A percentile compares a stretch with the other conserved stretches of the same genome.
phyloP scores from a whole-genome alignment of 2,113 vertebrate genomes.

The Sclerurus mexicanus region DNA sequence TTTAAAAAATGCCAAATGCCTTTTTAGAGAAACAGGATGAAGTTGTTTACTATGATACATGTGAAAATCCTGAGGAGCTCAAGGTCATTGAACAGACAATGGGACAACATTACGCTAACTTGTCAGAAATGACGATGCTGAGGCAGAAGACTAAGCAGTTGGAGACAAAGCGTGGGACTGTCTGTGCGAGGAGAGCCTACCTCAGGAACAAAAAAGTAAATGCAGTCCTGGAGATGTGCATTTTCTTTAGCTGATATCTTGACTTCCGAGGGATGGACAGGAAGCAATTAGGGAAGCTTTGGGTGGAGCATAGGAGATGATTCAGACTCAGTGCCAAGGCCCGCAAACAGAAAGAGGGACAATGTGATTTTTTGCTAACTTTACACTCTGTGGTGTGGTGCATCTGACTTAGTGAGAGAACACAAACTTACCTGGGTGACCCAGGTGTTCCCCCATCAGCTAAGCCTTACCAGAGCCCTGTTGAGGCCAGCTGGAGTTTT shows the following conservation, averaged over 20 bases:
- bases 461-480: background rate
- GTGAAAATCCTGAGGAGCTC: conserved; percentile 89
- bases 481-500: background rate
- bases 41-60: conserved; percentile 95
- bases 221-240: conserved; percentile 1
- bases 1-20: conserved; percentile 45
- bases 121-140: conserved; percentile 69
- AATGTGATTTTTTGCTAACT: background rate
- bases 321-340: background rate
- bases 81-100: conserved; percentile 63
- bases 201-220: conserved; percentile 91
- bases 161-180: conserved; percentile 84
- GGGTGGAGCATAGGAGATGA: background rate
- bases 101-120: conserved; percentile 26
- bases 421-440: background rate
- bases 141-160: conserved; percentile 78
- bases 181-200: conserved; percentile 85
- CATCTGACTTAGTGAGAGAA: background rate
- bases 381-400: background rate
- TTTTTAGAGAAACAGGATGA: conserved; percentile 91
- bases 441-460: background rate
- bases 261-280: background rate
- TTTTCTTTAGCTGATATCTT: background rate
- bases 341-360: background rate
- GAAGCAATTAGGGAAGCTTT: conserved; percentile 1